phyloP scores from a whole-genome alignment of 2,797 vertebrate species.

The Tachyglossus aculeatus region DNA sequence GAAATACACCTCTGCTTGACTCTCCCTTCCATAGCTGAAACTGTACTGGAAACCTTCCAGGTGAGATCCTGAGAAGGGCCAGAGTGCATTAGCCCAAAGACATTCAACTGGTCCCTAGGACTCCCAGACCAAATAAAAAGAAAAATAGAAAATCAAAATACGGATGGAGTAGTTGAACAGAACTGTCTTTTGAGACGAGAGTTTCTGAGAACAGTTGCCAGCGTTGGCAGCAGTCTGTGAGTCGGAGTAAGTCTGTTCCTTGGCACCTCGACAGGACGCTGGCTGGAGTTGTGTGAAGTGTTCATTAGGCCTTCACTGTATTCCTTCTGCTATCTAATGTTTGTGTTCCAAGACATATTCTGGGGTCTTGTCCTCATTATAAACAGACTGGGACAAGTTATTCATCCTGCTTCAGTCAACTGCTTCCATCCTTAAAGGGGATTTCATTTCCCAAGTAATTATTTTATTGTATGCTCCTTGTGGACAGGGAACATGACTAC shows the following conservation, averaged over 20 bases:
- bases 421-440: neutral
- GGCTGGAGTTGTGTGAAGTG: neutral
- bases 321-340: constrained; percentile 10
- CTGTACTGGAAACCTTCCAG: too few relatives aligned
- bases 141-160: neutral
- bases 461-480: too few relatives aligned
- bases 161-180: neutral
- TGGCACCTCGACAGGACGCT: neutral
- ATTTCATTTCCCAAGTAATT: too few relatives aligned
- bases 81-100: too few relatives aligned
- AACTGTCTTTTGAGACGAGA: neutral
- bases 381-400: too few relatives aligned
- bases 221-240: neutral
- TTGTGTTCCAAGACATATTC: neutral
- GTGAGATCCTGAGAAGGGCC: too few relatives aligned
- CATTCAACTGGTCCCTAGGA: too few relatives aligned
- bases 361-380: neutral
- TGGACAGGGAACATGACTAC: too few relatives aligned
- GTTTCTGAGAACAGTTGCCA: neutral
- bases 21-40: too few relatives aligned
- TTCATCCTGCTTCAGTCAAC: neutral
- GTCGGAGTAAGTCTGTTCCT: constrained; percentile 21
- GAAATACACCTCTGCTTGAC: too few relatives aligned
- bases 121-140: too few relatives aligned
- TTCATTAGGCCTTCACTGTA: neutral